Evolutionary conservation across 2,888 invertebrate genomes (phyloP), one percentile per base, ranked within the genome.

Genomic region (Drosophila niveifrons): DNA sequence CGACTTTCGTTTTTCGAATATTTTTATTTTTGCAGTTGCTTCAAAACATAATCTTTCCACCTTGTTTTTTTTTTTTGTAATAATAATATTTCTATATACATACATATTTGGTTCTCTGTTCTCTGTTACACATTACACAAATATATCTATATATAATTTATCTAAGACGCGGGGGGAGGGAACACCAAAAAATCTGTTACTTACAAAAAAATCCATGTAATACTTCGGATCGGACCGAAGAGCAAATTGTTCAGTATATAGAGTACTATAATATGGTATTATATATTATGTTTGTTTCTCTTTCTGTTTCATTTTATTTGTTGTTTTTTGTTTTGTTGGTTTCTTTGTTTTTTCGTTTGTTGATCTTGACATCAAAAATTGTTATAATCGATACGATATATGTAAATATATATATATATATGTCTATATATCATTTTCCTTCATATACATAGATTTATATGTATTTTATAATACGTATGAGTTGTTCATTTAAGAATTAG

Each of bases 401-500:
- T 62, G 59, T 64, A 61, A 23, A 46, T 52, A 39, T 48, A 53
- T 62, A 46, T 52, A 39, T 48, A 53, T 62, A 55, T 59, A 44
- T 68, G 41, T 23, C 53, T 15, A 57, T 57, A 55, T 46, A 61
- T 66, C 56, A 41, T 41, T 41, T 41, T 41, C 15, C 39, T 41
- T 41, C 47, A 64, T 56, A 58, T 43, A 46, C 23, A 23, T 56
- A 50, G n/a, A n/a, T n/a, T n/a, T 50, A 57, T 64, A 52, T 61
- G 41, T 65, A 34, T 13, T 65, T n/a, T 43, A 70, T 79, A 80
- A 80, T 76, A 80, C 72, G 66, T 75, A 72, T 78, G 71, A 74
- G 59, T 74, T 44, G 41, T 73, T 73, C 69, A 64, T 62, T 73
- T 65, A 63, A 78, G 52, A 78, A 52, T 78, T 74, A 74, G 75